Evolutionary conservation across 2,888 invertebrate genomes (phyloP).

Genomic region (Eupsilia transversa): DNA sequence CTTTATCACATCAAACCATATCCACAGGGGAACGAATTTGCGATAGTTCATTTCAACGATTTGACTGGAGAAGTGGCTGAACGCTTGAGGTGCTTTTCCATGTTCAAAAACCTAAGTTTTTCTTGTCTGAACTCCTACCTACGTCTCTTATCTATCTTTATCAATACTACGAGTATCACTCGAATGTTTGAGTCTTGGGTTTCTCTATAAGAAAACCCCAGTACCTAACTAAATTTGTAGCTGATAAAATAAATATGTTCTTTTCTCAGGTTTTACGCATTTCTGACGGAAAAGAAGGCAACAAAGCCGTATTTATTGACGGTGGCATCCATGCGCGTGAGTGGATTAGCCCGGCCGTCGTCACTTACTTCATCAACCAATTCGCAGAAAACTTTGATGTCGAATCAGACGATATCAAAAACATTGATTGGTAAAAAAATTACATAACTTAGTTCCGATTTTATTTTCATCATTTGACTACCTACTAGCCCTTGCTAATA

Average conservation of each 20-base stretch:
- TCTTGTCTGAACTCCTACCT: not conserved
- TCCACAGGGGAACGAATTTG: constrained; percentile 39
- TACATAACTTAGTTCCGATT: too few species aligned
- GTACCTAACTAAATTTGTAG: not conserved
- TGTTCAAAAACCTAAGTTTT: not conserved
- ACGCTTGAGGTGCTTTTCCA: not conserved
- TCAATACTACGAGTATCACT: not conserved
- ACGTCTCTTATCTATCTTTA: not conserved
- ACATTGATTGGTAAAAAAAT: constrained; percentile 83
- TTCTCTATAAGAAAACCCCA: not conserved
- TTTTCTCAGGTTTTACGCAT: constrained; percentile 89
- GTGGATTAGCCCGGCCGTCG: constrained; percentile 96
- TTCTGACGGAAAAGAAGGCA: constrained; percentile 92
- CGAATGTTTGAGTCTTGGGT: not conserved
- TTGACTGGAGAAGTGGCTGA: not conserved
- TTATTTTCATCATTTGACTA: too few species aligned
- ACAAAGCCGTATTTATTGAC: constrained; percentile 94
- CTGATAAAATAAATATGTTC: not conserved
- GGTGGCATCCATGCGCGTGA: constrained; percentile 97
- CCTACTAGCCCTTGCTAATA: too few species aligned
- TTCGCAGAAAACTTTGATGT: constrained; percentile 94
- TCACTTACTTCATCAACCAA: constrained; percentile 94
- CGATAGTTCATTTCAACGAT: not conserved
- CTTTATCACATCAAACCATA: constrained; percentile 34
- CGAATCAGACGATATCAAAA: constrained; percentile 89